Evolutionary conservation across 30 jellyfish, hydroid and myxozoan genomes (phyloP), one percentile per base, ranked within the genome.

Genomic region (Chrysaora quinquecirrha): DNA sequence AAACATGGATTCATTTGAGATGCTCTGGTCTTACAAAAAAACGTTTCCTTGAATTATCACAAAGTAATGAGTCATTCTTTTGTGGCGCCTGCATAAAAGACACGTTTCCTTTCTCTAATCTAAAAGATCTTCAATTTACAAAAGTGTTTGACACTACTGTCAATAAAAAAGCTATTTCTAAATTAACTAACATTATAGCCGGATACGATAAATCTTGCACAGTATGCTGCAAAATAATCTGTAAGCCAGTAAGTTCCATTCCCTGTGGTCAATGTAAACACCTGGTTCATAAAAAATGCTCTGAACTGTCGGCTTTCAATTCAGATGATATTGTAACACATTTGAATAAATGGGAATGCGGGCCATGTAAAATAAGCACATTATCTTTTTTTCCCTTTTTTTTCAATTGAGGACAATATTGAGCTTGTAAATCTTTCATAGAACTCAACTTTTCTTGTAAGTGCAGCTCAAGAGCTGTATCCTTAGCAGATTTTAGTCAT

Each of bases 221-320:
- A 10, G 68, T 52, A 7, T 52, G 29, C 29, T 25, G 24, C 12
- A 52, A 52, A 52, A 19, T 25, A 52, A 52, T 52, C 19, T 25
- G 25, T 19, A 52, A 2, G 68, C 19, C 68, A 16, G 6, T 52
- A 52, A 52, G 29, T 19, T 20, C 29, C 27, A 14, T 52, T 10
- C 68, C 68, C 29, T 52, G 68, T 52, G 29, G 29, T 52, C 68
- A 52, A 52, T 52, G 68, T 52, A 12, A 19, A 52, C 68, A 52
- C 68, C 68, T 52, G 29, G 25, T 52, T 52, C 68, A 52, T 20
- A 52, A 52, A 52, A 52, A 52, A 52, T 52, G 29, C 3, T 52
- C 68, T 52, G 68, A 52, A 2, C 3, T 52, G 29, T 25, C 68
- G 68, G 19, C 3, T 52, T 52, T 12, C 29, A 52, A 52, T 52